Evolutionary conservation across 2,888 invertebrate species (phyloP).

Genomic region (Volucella bombylans): DNA sequence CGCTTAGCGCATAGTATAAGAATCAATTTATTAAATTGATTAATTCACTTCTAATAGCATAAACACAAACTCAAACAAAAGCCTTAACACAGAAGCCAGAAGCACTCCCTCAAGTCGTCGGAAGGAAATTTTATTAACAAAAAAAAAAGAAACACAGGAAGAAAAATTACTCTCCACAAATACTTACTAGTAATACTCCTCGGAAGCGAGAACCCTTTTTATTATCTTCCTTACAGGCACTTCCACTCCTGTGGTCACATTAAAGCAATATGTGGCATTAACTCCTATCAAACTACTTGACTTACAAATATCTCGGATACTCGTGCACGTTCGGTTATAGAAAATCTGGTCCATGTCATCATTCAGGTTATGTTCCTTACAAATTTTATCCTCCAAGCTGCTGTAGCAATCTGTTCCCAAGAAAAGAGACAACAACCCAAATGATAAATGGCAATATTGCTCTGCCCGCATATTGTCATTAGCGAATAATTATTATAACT

Average conservation of each 20-base stretch:
- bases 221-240: constrained; percentile 84
- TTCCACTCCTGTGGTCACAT: constrained; percentile 77
- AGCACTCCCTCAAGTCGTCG: not conserved
- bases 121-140: constrained; percentile 3
- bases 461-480: constrained; percentile 56
- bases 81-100: not conserved
- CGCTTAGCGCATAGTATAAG: not conserved
- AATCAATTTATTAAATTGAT: constrained; percentile 34
- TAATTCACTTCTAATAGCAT: constrained; percentile 47
- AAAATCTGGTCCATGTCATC: constrained; percentile 83
- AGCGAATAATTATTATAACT: constrained; percentile 79
- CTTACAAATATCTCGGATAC: constrained; percentile 84
- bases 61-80: constrained; percentile 6
- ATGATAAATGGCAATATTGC: constrained; percentile 19
- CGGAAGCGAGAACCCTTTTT: constrained; percentile 85
- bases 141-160: not conserved
- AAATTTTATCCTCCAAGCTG: constrained; percentile 84
- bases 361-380: constrained; percentile 82
- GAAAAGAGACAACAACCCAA: constrained; percentile 26
- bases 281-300: constrained; percentile 81
- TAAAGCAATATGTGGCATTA: constrained; percentile 83
- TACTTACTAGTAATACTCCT: constrained; percentile 86
- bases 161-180: constrained; percentile 49
- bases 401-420: constrained; percentile 85
- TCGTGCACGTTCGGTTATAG: constrained; percentile 83